Evolutionary conservation across 2,888 invertebrate genomes (phyloP).

Genomic region (Plagiodera versicolora): DNA sequence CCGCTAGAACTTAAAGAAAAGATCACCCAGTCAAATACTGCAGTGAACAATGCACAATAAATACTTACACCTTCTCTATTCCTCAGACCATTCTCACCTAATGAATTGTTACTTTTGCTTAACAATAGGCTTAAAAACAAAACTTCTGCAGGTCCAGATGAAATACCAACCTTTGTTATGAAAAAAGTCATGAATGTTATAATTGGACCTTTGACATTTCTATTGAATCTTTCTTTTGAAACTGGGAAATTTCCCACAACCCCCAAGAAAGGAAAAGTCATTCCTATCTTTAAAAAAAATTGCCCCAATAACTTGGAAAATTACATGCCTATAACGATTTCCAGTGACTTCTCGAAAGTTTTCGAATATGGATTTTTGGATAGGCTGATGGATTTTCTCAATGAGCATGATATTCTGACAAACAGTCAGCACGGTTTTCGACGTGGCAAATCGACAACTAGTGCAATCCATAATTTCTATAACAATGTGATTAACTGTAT

Average conservation of each 20-base stretch:
- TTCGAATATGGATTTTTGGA: too few species aligned
- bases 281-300: constrained; percentile 4
- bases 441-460: too few species aligned
- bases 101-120: not conserved
- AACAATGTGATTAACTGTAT: too few species aligned
- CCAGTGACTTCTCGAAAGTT: too few species aligned
- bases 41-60: not conserved
- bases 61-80: not conserved
- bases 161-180: not conserved
- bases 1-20: not conserved
- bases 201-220: constrained; percentile 7
- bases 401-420: too few species aligned
- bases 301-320: not conserved
- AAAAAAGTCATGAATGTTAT: constrained; percentile 1
- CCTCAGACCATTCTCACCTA: not conserved
- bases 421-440: too few species aligned
- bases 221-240: constrained; percentile 9
- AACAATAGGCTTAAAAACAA: not conserved
- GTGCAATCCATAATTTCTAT: too few species aligned
- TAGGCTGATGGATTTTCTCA: too few species aligned
- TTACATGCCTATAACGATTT: too few species aligned
- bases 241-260: constrained; percentile 1
- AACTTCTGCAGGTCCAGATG: constrained; percentile 9
- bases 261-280: constrained; percentile 11
- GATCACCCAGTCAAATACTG: not conserved